Base-by-base conservation (phyloP, 2,797 vertebrate genomes). In the Urosaurus nigricauda region DNA sequence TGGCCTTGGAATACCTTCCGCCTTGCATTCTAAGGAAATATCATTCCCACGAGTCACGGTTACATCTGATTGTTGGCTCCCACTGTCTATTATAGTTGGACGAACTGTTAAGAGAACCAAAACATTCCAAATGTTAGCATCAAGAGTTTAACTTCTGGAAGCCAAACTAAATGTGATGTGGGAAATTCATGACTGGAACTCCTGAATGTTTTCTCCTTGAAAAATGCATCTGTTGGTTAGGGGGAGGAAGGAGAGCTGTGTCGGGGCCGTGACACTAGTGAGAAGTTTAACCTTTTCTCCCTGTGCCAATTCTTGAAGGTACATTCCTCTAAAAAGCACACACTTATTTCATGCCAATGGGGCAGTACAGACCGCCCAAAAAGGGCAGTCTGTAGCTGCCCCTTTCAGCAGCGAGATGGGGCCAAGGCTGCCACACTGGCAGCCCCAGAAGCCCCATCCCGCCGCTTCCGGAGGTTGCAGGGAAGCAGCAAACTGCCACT, bases 1-100 rank as follows among this genome's bases (percentile, higher is more conserved):
- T 0, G 99, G 99, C 1, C 94, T 97, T 1, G 99, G 99, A n/a
- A 97, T 83, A 0, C 99, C 99, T 9, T 97, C 97, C 0, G 95
- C 98, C 63, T 97, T 96, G 32, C 99, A 99, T 87, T 97, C 97
- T 71, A 99, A 93, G 21, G 97, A 98, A 84, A 98, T 17, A 2
- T 97, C 96, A 0, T 96, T 97, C 35, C 98, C 98, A 79, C 96
- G 97, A 0, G 94, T 97, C 73, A 98, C 96, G 0, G 91, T 92
- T 1, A 98, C 84, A 53, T 98, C 98, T 0, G 96, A 95, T 0
- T 92, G 90, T 5, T 87, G 93, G 7, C 63, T 94, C 65, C 94
- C 94, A 3, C 96, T 96, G 87, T 91, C 95, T 87, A 95, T 93
- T 93, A 99, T 98, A 60, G 96, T 97, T 75, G 99, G 99, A 78